Percentiles rank a stretch among this genome's conserved stretches.
Conservation (phyloP, 2,888 invertebrate genomes). For the Meandrusa payeni region DNA sequence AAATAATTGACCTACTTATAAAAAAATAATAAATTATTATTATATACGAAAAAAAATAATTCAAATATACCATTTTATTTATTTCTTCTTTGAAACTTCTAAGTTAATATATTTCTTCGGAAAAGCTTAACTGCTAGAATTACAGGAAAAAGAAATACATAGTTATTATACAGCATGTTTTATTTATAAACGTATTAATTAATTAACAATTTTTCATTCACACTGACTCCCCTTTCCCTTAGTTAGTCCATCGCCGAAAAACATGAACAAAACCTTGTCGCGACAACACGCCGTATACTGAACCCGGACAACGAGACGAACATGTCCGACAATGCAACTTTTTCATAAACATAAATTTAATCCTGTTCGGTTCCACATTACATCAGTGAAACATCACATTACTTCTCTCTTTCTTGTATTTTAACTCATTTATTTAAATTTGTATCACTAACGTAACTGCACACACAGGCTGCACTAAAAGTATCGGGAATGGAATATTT, state of each 20-base stretch:
- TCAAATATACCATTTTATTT: no score
- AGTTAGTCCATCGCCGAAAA: slow-evolving; percentile 16
- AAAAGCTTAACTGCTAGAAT: no score
- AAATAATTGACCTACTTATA: no score
- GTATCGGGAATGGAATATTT: no score
- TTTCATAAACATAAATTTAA: slow-evolving; percentile 24
- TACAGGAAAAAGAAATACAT: no score
- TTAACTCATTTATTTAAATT: no score
- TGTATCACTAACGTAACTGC: no score
- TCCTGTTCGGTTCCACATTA: slow-evolving; percentile 19
- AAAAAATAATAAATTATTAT: no score
- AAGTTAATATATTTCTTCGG: background rate
- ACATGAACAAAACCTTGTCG: slow-evolving; percentile 16
- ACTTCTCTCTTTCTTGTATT: background rate
- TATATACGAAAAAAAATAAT: no score
- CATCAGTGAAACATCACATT: background rate
- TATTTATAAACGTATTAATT: slow-evolving; percentile 18
- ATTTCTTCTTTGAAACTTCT: no score
- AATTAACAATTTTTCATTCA: slow-evolving; percentile 23
- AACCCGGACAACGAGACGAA: slow-evolving; percentile 17
- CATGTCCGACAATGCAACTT: slow-evolving; percentile 20
- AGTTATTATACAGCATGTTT: slow-evolving; percentile 4
- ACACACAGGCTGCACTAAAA: no score
- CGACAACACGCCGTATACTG: slow-evolving; percentile 7
- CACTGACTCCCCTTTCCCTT: slow-evolving; percentile 6